Evolutionary conservation across 2,888 invertebrate species (phyloP).

Genomic region (Pterostichus madidus): DNA sequence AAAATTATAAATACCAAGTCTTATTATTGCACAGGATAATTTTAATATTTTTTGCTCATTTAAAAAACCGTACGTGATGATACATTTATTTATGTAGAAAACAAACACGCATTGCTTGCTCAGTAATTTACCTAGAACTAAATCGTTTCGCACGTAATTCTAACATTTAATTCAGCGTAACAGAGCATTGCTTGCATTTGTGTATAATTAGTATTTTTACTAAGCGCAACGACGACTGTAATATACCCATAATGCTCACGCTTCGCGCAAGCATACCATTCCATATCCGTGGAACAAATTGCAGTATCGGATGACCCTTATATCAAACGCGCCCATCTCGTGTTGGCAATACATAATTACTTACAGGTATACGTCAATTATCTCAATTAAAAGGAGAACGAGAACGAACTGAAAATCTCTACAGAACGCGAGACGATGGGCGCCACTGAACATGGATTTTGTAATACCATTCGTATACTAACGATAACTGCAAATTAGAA

Average conservation of each 20-base stretch:
- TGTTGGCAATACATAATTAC: conserved; percentile 52
- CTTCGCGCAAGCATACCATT: background rate
- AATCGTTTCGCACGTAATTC: no score
- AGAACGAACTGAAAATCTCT: conserved; percentile 22
- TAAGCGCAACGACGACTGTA: background rate
- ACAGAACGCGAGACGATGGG: conserved; percentile 1
- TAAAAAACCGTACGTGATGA: no score
- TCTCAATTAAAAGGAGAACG: conserved; percentile 49
- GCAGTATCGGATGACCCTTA: conserved; percentile 53
- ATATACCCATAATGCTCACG: background rate
- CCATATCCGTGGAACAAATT: conserved; percentile 42
- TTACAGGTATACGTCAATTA: conserved; percentile 40
- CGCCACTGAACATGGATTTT: no score
- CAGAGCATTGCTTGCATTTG: background rate
- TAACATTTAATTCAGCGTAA: no score
- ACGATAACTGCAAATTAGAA: no score
- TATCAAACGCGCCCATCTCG: conserved; percentile 25
- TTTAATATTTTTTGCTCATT: no score
- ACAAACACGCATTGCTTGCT: no score
- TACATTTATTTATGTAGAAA: no score
- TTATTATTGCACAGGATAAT: no score
- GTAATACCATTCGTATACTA: no score
- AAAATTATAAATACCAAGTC: no score
- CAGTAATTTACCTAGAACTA: no score
- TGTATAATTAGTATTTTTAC: conserved; percentile 15